Evolutionary conservation across 64 coral and sea anemone genomes (phyloP).

Genomic region (Cladopsammia gracilis): DNA sequence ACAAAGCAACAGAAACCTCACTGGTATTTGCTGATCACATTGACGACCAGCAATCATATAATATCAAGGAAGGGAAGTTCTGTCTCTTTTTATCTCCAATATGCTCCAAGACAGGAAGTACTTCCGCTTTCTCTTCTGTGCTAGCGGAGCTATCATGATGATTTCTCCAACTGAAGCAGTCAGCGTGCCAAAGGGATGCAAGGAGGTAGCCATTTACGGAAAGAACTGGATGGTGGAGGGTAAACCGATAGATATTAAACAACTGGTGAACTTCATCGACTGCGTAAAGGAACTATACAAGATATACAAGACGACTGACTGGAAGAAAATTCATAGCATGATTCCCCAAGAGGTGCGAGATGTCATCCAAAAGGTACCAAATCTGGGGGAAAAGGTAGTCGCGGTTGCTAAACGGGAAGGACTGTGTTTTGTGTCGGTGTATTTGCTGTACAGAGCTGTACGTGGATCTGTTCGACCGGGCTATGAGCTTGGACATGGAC

Average conservation of each 20-base stretch:
- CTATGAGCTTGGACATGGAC: neutral
- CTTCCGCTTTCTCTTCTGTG: neutral
- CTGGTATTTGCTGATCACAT: too few relatives aligned
- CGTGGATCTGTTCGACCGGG: neutral
- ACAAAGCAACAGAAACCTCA: too few relatives aligned
- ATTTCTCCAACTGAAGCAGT: neutral
- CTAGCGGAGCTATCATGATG: neutral
- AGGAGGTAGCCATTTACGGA: neutral
- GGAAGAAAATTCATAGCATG: neutral
- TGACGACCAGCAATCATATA: too few relatives aligned
- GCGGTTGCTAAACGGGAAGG: too few relatives aligned
- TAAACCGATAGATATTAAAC: neutral
- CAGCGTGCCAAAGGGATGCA: neutral
- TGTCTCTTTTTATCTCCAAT: neutral
- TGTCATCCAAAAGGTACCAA: neutral
- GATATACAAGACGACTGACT: neutral
- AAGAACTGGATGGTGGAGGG: neutral
- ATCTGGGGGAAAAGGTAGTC: neutral
- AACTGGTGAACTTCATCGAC: neutral
- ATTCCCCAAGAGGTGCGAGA: neutral
- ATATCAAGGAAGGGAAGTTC: too few relatives aligned
- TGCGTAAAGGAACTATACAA: slow-evolving; percentile 14
- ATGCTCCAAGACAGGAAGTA: neutral
- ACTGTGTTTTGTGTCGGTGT: too few relatives aligned
- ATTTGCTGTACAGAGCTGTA: too few relatives aligned